phyloP scores from a whole-genome alignment of 2,888 invertebrate genomes.

The Amblyjoppa fuscipennis region DNA sequence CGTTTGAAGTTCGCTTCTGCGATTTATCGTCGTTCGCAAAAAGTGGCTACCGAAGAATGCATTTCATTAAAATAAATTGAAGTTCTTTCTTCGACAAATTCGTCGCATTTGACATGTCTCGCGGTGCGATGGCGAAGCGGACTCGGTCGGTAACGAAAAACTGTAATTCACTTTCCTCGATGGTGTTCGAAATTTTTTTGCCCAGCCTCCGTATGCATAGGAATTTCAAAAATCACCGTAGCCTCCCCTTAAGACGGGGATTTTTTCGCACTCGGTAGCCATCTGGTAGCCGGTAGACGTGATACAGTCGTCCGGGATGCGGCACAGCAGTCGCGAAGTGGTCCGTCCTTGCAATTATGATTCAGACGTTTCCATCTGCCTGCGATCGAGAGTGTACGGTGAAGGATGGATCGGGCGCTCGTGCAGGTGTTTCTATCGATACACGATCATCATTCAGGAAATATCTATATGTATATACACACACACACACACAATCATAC shows the following conservation, averaged over 20 bases:
- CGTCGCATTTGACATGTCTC: neutral
- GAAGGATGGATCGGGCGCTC: conserved; percentile 25
- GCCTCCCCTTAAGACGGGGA: neutral
- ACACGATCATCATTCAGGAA: conserved; percentile 26
- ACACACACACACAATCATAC: neutral
- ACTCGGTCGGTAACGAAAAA: neutral
- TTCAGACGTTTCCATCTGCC: conserved; percentile 41
- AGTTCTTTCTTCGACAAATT: neutral
- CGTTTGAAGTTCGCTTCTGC: too few species aligned
- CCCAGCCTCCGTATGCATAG: neutral
- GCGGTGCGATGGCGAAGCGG: neutral
- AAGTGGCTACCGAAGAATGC: neutral
- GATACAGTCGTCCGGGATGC: neutral
- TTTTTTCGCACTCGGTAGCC: neutral
- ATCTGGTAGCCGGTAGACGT: conserved; percentile 11
- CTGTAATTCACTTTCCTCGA: neutral
- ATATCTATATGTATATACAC: neutral
- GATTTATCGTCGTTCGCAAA: neutral
- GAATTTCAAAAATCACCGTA: neutral
- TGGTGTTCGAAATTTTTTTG: conserved; percentile 10
- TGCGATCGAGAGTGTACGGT: conserved; percentile 5
- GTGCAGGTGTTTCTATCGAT: conserved; percentile 47
- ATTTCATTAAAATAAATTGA: neutral
- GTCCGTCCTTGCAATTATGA: conserved; percentile 42
- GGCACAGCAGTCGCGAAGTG: neutral